Evolutionary conservation across 92 coral and sea anemone species (phyloP), one percentile per base, ranked within the genome.

Genomic region (Muricea muricata): DNA sequence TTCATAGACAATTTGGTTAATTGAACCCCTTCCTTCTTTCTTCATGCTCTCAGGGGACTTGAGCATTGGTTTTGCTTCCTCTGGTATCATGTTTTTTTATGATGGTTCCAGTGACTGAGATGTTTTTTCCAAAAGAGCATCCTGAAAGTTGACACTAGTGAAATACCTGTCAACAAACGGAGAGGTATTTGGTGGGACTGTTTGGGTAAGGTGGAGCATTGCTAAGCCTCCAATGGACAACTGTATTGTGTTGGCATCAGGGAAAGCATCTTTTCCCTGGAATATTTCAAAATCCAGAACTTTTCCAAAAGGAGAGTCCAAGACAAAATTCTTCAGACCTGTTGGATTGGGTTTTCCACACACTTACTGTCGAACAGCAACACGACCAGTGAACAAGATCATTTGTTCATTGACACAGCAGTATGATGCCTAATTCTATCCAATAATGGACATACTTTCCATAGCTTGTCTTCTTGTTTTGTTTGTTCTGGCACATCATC

Each of bases 251-350:
- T 60, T 91, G 91, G 93, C 80, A 61, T 17, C 87, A 74, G 56
- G 75, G 73, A 86, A 79, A 73, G 72, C 86, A 88, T 20, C 73
- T 83, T n/a, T n/a, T n/a, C n/a, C n/a, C n/a, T n/a, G n/a, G n/a
- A n/a, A n/a, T n/a, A n/a, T n/a, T n/a, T n/a, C n/a, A n/a, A n/a
- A n/a, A n/a, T n/a, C n/a, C n/a, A n/a, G n/a, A n/a, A n/a, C n/a
- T n/a, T n/a, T n/a, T n/a, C n/a, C n/a, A n/a, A n/a, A n/a, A n/a
- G n/a, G n/a, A n/a, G n/a, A n/a, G n/a, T n/a, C n/a, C n/a, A n/a
- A n/a, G n/a, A n/a, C n/a, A n/a, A n/a, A n/a, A n/a, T n/a, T n/a
- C n/a, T n/a, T n/a, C n/a, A n/a, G n/a, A n/a, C n/a, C n/a, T n/a
- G n/a, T n/a, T n/a, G n/a, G n/a, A n/a, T n/a, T n/a, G n/a, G n/a